These are phyloP conservation scores for Eupithecia centaureata DNA, from an alignment of 2,888 invertebrate genomes.

Conservation along the genomic window DNA sequence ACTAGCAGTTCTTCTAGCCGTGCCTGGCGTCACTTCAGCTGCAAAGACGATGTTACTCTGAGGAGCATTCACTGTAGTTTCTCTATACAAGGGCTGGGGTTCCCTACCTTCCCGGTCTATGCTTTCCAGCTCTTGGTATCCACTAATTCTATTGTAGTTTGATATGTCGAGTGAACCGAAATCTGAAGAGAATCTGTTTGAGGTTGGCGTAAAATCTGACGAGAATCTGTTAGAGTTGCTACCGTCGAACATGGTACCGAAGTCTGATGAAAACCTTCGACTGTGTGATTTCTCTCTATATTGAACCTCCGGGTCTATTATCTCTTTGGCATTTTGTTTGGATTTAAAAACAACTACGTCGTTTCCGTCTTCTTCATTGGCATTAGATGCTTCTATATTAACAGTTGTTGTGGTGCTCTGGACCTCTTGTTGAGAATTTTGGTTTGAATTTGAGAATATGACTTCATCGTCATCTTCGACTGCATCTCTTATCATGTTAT, in stretches of 20 bases:
- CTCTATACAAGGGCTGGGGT: conserved; percentile 83
- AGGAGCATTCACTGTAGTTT: conserved; percentile 79
- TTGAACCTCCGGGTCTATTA: conserved; percentile 68
- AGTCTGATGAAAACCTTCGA: conserved; percentile 61
- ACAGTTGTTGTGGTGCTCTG: conserved; percentile 33
- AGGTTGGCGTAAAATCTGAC: conserved; percentile 48
- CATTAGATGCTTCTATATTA: conserved; percentile 41
- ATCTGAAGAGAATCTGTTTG: conserved; percentile 67
- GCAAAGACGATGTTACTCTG: conserved; percentile 66
- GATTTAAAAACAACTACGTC: conserved; percentile 77
- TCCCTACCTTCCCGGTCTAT: conserved; percentile 69
- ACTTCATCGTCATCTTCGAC: conserved; percentile 84
- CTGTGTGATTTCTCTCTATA: conserved; percentile 57
- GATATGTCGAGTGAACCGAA: conserved; percentile 66
- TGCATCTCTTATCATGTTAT: conserved; percentile 75
- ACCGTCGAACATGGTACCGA: conserved; percentile 54
- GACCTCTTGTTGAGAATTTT: conserved; percentile 34
- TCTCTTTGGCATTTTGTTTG: conserved; percentile 68
- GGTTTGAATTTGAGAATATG: conserved; percentile 77
- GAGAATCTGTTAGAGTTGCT: conserved; percentile 49
- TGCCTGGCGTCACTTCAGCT: conserved; percentile 68
- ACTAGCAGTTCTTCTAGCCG: conserved; percentile 72
- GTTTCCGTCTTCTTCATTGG: conserved; percentile 67
- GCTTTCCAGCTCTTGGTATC: conserved; percentile 73
- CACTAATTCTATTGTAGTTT: conserved; percentile 59